These are phyloP conservation scores for Drepana falcataria DNA, from an alignment of 2,888 invertebrate genomes.

Conservation along the genomic window DNA sequence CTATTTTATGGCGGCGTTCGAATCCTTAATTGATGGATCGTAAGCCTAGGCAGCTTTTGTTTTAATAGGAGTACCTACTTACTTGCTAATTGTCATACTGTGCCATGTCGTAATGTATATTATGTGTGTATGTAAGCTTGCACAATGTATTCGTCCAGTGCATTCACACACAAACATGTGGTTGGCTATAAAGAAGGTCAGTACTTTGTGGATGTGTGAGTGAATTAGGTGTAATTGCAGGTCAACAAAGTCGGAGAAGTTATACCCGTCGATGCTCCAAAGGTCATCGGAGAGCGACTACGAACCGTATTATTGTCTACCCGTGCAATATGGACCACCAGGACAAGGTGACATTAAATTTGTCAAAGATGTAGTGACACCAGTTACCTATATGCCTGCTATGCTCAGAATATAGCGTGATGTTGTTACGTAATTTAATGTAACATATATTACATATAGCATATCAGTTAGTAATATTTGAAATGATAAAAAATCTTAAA, in stretches of 20 bases:
- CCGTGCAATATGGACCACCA: conserved; percentile 79
- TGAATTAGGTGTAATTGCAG: conserved; percentile 64
- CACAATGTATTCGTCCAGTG: conserved; percentile 7
- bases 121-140: conserved; percentile 14
- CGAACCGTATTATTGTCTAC: conserved; percentile 91
- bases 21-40: conserved; percentile 2
- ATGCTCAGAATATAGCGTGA: too few relatives aligned
- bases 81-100: conserved; percentile 32
- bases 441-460: too few relatives aligned
- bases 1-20: too few relatives aligned
- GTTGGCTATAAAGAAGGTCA: conserved; percentile 1
- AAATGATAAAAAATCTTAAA: too few relatives aligned
- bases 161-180: conserved; percentile 8
- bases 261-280: conserved; percentile 94
- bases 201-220: conserved; percentile 4
- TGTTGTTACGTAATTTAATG: too few relatives aligned
- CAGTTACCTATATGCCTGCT: too few relatives aligned
- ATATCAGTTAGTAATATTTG: too few relatives aligned
- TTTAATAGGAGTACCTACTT: conserved; percentile 23
- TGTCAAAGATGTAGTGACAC: neutral
- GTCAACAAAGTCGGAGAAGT: conserved; percentile 96
- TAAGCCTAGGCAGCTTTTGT: conserved; percentile 37
- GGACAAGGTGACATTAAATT: conserved; percentile 79
- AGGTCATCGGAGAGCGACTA: conserved; percentile 89
- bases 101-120: conserved; percentile 36